Conservation (phyloP, 37 sponge, comb jelly and placozoan species). For the Axinella damicornis region DNA sequence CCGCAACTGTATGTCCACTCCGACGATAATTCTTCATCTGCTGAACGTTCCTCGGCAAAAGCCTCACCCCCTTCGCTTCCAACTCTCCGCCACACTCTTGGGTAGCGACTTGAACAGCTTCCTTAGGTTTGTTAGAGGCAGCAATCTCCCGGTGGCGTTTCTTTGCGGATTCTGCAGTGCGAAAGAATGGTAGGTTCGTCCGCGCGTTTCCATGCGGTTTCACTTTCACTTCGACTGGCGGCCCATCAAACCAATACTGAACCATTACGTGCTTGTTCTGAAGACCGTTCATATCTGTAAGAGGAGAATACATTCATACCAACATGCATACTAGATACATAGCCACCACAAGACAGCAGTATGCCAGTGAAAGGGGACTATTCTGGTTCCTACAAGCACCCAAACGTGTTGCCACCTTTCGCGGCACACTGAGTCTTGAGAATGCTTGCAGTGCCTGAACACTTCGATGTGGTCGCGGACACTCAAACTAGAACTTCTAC, state of each 20-base stretch:
- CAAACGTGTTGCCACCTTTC: too few species aligned
- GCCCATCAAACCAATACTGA: conserved; percentile 19
- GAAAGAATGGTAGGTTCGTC: conserved; percentile 13
- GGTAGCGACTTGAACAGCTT: conserved; percentile 30
- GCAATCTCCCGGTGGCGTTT: conserved; percentile 18
- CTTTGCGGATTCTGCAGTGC: conserved; percentile 35
- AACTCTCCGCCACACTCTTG: conserved; percentile 37
- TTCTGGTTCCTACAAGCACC: too few species aligned
- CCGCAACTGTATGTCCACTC: neutral
- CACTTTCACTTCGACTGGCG: neutral
- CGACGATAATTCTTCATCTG: conserved; percentile 4
- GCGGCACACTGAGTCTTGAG: too few species aligned
- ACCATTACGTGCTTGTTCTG: neutral
- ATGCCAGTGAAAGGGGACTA: too few species aligned
- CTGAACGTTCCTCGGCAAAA: conserved; percentile 8
- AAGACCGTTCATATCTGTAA: neutral
- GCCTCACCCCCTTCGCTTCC: conserved; percentile 3
- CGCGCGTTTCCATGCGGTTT: conserved; percentile 12
- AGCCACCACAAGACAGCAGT: too few species aligned
- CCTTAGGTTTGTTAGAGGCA: conserved; percentile 6
- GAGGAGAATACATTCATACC: neutral
- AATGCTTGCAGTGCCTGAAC: too few species aligned
- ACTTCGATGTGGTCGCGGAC: too few species aligned
- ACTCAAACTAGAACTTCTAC: too few species aligned
- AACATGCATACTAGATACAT: neutral